A percentile compares a stretch with the other conserved stretches of the same genome.
phyloP scores from a whole-genome alignment of 2,113 vertebrate genomes.

The Hippoglossus stenolepis region DNA sequence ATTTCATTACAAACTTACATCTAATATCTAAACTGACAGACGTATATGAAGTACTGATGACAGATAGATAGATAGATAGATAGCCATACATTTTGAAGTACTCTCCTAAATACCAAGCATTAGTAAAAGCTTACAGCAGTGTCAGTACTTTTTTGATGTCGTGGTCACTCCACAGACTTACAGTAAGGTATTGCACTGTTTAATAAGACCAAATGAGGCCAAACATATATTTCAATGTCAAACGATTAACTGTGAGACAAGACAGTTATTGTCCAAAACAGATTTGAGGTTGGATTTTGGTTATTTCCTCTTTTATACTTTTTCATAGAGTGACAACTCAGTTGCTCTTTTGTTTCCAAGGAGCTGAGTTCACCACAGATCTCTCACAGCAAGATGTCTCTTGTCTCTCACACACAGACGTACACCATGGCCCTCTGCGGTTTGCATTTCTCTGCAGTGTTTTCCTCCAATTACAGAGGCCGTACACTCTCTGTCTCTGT shows the following conservation, averaged over 20 bases:
- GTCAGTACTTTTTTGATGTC: background rate
- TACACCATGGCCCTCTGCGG: slow-evolving; percentile 12
- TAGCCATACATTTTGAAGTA: background rate
- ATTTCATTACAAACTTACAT: background rate
- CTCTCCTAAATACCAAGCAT: background rate
- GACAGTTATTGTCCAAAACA: too few relatives aligned
- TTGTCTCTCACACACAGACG: slow-evolving; percentile 13
- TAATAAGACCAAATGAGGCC: background rate
- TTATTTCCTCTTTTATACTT: too few relatives aligned
- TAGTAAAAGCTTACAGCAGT: background rate
- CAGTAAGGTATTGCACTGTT: background rate
- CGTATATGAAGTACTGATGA: background rate
- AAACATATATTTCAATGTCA: background rate
- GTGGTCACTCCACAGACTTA: background rate
- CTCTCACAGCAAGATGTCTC: background rate
- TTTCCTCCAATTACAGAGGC: too few relatives aligned
- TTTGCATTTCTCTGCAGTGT: slow-evolving; percentile 30
- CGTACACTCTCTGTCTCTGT: too few relatives aligned
- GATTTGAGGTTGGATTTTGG: too few relatives aligned
- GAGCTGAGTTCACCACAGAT: too few relatives aligned
- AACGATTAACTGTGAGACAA: too few relatives aligned
- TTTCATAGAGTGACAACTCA: too few relatives aligned
- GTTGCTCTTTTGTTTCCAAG: background rate
- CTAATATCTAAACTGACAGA: too few relatives aligned
- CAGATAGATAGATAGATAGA: background rate